Evolutionary conservation across 1,140 invertebrate genomes (phyloP), one percentile per base, ranked within the genome.

Genomic region (Drosophila pseudoananassae): DNA sequence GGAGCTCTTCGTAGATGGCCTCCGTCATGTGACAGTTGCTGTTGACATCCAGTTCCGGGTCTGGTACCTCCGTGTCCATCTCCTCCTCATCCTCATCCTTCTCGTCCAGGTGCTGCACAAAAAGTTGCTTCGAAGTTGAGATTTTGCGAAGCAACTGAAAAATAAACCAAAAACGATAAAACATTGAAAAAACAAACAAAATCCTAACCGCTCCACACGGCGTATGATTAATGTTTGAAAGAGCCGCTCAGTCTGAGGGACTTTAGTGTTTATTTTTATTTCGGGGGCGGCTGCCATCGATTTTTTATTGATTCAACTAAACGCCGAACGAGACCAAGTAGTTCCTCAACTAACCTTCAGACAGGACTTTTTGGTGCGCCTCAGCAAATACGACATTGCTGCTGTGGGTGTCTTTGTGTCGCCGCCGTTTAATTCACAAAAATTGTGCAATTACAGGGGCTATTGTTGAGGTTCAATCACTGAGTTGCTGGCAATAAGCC

Each of bases 281-380:
- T 33, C 33, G 46, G 58, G 33, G 38, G 14, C 15, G 38, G 68
- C 7, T 43, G 12, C 52, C 47, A 87, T 79, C 76, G 83, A 83
- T 87, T 76, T 83, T 78, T 76, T 87, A 87, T 87, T 68, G 78
- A 82, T 87, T 80, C 27, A 33, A 29, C 46, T 27, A 31, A 9
- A 14, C 27, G 20, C 20, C 20, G 20, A 31, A 2, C 6, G 14
- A n/a, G 27, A 9, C 25, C 46, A 38, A 33, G 7, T 17, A 12
- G 10, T 14, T 14, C 4, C 25, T 3, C 8, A 29, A 69, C 82
- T 91, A 66, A 91, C 90, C 90, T 91, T 91, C 53, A 91, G 71
- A 69, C 90, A 91, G 61, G 90, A 91, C 54, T 91, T 91, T 52
- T 91, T 91, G 58, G 90, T 91, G 77, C 90, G 85, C 71, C 77